A percentile compares a stretch with the other conserved stretches of the same genome.
Conservation (phyloP, 2,113 vertebrate genomes). For the Panurus biarmicus region DNA sequence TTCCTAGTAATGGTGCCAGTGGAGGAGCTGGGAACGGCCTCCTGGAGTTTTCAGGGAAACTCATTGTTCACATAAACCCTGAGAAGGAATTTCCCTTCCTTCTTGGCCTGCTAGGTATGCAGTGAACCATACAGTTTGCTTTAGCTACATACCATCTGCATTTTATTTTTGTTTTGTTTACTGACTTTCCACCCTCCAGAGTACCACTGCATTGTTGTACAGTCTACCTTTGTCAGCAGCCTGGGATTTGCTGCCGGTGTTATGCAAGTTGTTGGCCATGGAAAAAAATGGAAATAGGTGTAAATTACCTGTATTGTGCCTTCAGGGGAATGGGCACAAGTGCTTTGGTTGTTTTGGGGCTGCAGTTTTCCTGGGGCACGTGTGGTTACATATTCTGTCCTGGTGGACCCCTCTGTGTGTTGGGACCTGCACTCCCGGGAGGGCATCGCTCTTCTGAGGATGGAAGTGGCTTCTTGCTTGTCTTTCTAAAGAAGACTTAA, state of each 20-base stretch:
- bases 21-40: constrained; percentile 10
- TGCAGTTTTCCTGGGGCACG: fast-evolving
- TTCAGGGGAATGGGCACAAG: neutral
- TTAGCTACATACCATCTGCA: constrained; percentile 12
- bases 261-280: neutral
- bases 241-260: neutral
- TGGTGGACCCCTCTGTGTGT: neutral
- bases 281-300: neutral
- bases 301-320: neutral
- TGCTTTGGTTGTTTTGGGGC: neutral
- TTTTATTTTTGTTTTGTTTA: constrained; percentile 56
- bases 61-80: constrained; percentile 55
- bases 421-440: neutral
- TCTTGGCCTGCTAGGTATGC: constrained; percentile 26
- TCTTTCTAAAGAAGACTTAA: neutral
- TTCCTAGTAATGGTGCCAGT: neutral
- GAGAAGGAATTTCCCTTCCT: constrained; percentile 32
- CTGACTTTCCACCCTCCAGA: neutral
- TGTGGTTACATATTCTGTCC: neutral
- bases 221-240: neutral
- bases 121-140: constrained; percentile 57
- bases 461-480: neutral
- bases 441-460: neutral
- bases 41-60: constrained; percentile 61
- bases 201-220: fast-evolving